Evolutionary conservation across 2,797 vertebrate genomes (phyloP).

Genomic region (Pempheris klunzingeri): DNA sequence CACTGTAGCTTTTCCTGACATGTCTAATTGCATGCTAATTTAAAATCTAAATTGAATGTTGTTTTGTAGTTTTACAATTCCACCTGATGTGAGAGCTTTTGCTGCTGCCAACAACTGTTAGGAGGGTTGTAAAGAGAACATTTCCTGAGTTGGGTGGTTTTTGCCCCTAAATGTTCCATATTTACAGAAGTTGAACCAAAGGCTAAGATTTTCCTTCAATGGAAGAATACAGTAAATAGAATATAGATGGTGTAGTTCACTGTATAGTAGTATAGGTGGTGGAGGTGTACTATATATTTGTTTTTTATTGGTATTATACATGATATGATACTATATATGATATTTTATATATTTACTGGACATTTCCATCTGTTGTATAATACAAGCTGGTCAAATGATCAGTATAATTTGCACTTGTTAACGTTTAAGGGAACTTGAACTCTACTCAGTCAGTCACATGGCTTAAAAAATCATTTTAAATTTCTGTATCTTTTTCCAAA

Average conservation of each 20-base stretch:
- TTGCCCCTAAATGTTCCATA: background rate
- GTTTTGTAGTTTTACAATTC: background rate
- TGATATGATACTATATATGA: no score
- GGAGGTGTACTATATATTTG: background rate
- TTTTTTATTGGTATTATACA: background rate
- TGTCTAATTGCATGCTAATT: slow-evolving; percentile 1
- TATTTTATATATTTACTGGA: no score
- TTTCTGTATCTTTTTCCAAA: slow-evolving; percentile 17
- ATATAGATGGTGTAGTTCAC: background rate
- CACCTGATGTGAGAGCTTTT: background rate
- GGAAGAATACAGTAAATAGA: background rate
- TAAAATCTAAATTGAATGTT: background rate
- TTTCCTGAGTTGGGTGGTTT: background rate
- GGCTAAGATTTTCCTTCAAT: background rate
- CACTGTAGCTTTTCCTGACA: background rate
- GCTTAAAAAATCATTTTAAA: slow-evolving; percentile 7
- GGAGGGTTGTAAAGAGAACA: background rate
- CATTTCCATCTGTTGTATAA: no score
- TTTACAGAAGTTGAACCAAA: background rate
- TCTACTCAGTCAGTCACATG: background rate
- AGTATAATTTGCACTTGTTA: background rate
- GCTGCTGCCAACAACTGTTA: background rate
- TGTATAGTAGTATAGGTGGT: background rate
- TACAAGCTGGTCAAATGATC: background rate
- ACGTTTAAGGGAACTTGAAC: background rate